Base-by-base conservation (phyloP, 2,888 invertebrate genomes). In the Eupithecia exiguata region DNA sequence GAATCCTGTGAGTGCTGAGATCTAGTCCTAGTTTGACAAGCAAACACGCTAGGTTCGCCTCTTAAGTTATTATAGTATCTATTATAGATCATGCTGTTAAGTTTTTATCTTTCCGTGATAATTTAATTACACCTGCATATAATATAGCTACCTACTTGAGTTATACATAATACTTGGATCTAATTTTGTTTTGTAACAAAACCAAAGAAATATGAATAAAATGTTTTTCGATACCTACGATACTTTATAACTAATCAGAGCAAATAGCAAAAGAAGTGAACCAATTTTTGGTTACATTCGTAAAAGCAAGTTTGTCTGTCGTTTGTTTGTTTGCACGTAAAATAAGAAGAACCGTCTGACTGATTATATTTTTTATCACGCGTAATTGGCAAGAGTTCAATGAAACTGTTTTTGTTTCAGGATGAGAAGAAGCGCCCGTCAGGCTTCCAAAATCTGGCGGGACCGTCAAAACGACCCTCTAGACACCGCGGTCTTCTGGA, bases 401-500 rank as follows among this genome's bases (percentile, higher is more conserved):
- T 46, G 46, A n/a, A 46, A 46, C 7, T n/a, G 1, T 58, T 25
- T 21, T 58, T 58, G 66, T 77, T 75, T 74, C 91, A 95, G 95
- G 78, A 92, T 91, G 88, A 88, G 92, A 16, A 18, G 88, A 12
- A 91, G 91, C 68, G 95, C 95, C 0, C 84, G 88, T 0, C 86
- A 88, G 5, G 85, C 94, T 3, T 95, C 96, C 0, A 88, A 89
- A 76, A 91, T 95, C 43, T 96, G 95, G 91, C 90, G 89, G 30
- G 94, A 95, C 83, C 90, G 96, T 4, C 91, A 92, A 71, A 87
- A 89, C 18, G 85, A 92, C 9, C 95, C 96, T 0, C 77, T 96
- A 38, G 94, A 95, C 71, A 95, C 94, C 0, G 95, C 96, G 0
- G 88, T 95, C 0, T 96, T 95, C 90, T 95, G 95, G 92, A 92